Base-by-base conservation (phyloP, 2,113 vertebrate genomes). In the Zosterops hypoxanthus region DNA sequence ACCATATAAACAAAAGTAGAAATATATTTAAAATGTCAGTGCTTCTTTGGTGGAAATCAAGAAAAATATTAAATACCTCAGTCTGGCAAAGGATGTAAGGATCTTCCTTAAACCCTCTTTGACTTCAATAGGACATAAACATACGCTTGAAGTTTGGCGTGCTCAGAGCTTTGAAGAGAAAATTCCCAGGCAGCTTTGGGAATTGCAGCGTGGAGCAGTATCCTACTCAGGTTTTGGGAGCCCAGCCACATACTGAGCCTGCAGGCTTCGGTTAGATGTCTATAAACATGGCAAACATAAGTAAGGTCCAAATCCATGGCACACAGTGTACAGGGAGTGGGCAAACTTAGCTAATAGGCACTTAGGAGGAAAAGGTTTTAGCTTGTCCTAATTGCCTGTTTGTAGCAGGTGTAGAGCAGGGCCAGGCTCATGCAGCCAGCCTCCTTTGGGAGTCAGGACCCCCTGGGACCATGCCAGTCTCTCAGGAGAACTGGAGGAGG, bases 21-120 rank as follows among this genome's bases (percentile, higher is more conserved):
- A 85, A 72, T 89, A 82, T 55, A 59, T 94, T 96, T 86, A 44
- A 97, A 95, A 95, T 91, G 69, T 77, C 95, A 90, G 91, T 84
- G 23, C 19, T 78, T 91, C 78, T 91, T 85, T 68, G 31, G 39
- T 52, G 78, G 66, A 94, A 75, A 89, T 90, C 64, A 92, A 95
- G 82, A 77, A 91, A 89, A 79, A 94, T 68, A 96, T 93, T 95
- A 97, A 93, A 92, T 91, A 78, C 22, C 56, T 78, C 86, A 12
- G 8, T 86, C 81, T 95, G 91, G 92, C 91, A 84, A 68, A 86
- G 64, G 92, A 94, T 95, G 22, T 90, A 88, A 94, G 44, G 92
- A 93, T 94, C 60, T 70, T 85, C 76, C 60, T 88, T 64, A 83
- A 66, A 19, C 8, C 7, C 16, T 20, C 56, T 63, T 86, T 66